These are phyloP conservation scores for Ephestia elutella DNA, from an alignment of 1,140 invertebrate species.

Conservation along the genomic window DNA sequence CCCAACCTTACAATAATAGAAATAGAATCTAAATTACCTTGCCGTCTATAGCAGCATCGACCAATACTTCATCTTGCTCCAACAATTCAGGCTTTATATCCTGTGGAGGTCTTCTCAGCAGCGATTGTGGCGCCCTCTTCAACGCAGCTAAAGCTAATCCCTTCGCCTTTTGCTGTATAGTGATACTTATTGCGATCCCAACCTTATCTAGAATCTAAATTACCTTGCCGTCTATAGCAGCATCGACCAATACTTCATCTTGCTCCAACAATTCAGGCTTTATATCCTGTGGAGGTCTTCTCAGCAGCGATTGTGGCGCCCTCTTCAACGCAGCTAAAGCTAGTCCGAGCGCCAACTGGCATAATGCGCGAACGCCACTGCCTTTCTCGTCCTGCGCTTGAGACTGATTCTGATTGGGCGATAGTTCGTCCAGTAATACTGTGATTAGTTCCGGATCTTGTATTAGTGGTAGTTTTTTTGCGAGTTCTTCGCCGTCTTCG, in stretches of 20 bases:
- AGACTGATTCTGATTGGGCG: constrained; percentile 21
- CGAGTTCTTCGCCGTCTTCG: constrained; percentile 80
- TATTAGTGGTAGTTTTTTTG: constrained; percentile 82
- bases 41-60: no score
- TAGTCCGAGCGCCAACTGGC: constrained; percentile 87
- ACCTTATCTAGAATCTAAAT: constrained; percentile 5
- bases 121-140: no score
- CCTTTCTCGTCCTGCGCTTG: constrained; percentile 6
- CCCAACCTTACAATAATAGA: no score
- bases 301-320: constrained; percentile 62
- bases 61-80: no score
- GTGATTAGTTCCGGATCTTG: constrained; percentile 80
- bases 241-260: constrained; percentile 84
- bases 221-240: constrained; percentile 84
- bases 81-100: no score
- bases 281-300: constrained; percentile 22
- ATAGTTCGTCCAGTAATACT: constrained; percentile 72
- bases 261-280: constrained; percentile 77
- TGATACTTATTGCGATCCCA: no score
- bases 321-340: constrained; percentile 85
- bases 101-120: no score
- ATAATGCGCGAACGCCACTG: constrained; percentile 80
- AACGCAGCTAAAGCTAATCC: no score
- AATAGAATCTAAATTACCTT: no score
- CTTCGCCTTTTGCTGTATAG: no score